Conservation (phyloP, 2,113 vertebrate genomes). For the Probosciger aterrimus region DNA sequence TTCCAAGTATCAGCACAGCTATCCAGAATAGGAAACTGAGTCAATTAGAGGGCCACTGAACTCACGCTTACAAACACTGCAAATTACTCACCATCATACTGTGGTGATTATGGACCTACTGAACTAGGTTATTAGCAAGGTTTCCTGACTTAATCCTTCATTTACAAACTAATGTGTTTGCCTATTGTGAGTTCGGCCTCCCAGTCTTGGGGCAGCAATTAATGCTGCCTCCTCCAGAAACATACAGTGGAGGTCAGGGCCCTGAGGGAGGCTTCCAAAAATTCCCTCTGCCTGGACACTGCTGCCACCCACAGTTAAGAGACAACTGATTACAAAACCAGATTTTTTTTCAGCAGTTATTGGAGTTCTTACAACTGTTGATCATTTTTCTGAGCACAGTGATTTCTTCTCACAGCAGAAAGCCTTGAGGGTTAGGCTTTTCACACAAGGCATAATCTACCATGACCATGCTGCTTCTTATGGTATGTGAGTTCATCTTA, state of each 20-base stretch:
- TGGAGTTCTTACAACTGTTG: background rate
- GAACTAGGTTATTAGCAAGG: constrained; percentile 28
- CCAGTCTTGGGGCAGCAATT: constrained; percentile 19
- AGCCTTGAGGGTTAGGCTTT: background rate
- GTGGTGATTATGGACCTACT: constrained; percentile 12
- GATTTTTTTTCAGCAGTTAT: background rate
- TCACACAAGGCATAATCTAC: background rate
- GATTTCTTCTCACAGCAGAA: background rate
- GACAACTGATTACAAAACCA: background rate
- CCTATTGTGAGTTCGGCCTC: background rate
- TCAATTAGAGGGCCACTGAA: constrained; percentile 20
- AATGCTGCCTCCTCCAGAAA: constrained; percentile 32
- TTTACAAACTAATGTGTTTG: constrained; percentile 32
- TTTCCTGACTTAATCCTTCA: constrained; percentile 42
- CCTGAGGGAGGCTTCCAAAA: background rate
- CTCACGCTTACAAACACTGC: background rate
- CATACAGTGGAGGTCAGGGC: background rate
- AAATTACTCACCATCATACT: constrained; percentile 41
- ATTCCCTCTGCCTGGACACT: background rate
- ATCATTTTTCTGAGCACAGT: background rate
- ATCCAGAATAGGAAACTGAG: constrained; percentile 34
- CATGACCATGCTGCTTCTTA: background rate
- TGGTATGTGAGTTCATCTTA: rapidly evolving
- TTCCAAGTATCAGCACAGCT: background rate
- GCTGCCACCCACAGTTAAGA: constrained; percentile 50